Conservation (phyloP, 2,797 vertebrate species). For the Glossophaga mutica region DNA sequence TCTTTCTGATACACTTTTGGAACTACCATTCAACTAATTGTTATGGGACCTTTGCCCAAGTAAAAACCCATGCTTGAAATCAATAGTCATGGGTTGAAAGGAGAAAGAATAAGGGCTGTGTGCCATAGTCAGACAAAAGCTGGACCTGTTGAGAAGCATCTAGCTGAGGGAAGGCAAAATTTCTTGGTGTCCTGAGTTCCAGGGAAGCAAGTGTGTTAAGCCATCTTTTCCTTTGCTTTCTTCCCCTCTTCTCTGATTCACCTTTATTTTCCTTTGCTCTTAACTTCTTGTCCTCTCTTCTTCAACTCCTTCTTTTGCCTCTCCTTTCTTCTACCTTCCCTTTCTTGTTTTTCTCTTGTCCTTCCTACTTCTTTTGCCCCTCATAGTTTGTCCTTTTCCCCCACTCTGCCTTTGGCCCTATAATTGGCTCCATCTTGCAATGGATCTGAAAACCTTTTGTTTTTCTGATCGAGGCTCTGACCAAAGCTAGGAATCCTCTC, state of each 20-base stretch:
- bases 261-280: slow-evolving; percentile 3
- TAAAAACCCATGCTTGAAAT: background rate
- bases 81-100: background rate
- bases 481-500: background rate
- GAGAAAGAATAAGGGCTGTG: background rate
- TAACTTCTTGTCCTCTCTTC: background rate
- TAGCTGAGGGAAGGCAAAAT: background rate
- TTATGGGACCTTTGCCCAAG: background rate
- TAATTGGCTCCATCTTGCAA: background rate
- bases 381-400: background rate
- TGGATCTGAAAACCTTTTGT: background rate
- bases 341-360: background rate
- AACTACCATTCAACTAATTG: background rate
- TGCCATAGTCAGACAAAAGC: background rate
- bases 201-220: background rate
- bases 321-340: background rate
- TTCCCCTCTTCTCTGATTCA: background rate
- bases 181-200: background rate
- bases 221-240: background rate
- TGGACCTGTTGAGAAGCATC: background rate
- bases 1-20: background rate
- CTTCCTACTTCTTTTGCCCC: background rate
- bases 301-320: background rate
- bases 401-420: background rate
- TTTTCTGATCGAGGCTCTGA: background rate